Percentiles rank a stretch among this genome's conserved stretches.
These are phyloP conservation scores for Onthophagus taurus DNA, from an alignment of 1,140 invertebrate species.

Conservation along the genomic window DNA sequence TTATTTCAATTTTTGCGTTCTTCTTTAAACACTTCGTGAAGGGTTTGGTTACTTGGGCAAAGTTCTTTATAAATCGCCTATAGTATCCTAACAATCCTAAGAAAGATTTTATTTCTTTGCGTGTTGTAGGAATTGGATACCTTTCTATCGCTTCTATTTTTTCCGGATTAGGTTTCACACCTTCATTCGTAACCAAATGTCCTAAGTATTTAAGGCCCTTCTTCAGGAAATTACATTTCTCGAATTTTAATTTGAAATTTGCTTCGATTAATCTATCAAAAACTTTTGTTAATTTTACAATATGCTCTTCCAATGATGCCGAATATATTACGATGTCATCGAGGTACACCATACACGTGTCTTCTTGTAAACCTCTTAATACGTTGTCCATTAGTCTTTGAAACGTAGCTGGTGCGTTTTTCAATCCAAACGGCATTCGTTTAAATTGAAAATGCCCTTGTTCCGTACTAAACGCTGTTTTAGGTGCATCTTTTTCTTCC, in stretches of 20 bases:
- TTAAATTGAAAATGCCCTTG: no score
- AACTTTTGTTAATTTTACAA: no score
- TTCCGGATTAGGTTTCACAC: conserved; percentile 35
- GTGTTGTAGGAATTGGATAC: conserved; percentile 31
- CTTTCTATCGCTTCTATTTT: conserved; percentile 36
- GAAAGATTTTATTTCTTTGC: conserved; percentile 32
- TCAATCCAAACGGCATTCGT: no score
- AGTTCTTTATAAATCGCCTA: conserved; percentile 12
- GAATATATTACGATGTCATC: conserved; percentile 38
- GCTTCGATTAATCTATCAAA: conserved; percentile 25
- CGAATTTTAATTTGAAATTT: conserved; percentile 21
- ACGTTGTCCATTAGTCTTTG: conserved; percentile 8
- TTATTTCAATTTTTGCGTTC: conserved; percentile 8
- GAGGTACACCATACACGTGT: conserved; percentile 30
- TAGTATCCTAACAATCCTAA: conserved; percentile 15
- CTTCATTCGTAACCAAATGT: conserved; percentile 28
- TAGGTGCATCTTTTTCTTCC: no score
- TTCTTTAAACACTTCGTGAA: conserved; percentile 14
- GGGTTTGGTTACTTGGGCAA: conserved; percentile 16
- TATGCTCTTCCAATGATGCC: conserved; percentile 26
- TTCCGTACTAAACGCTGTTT: no score
- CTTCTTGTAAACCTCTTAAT: conserved; percentile 3
- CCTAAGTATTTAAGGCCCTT: conserved; percentile 2
- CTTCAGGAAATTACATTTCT: conserved; percentile 24
- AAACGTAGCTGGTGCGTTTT: background rate